Evolutionary conservation across 2,113 vertebrate species (phyloP).

Genomic region (Callipepla squamata): DNA sequence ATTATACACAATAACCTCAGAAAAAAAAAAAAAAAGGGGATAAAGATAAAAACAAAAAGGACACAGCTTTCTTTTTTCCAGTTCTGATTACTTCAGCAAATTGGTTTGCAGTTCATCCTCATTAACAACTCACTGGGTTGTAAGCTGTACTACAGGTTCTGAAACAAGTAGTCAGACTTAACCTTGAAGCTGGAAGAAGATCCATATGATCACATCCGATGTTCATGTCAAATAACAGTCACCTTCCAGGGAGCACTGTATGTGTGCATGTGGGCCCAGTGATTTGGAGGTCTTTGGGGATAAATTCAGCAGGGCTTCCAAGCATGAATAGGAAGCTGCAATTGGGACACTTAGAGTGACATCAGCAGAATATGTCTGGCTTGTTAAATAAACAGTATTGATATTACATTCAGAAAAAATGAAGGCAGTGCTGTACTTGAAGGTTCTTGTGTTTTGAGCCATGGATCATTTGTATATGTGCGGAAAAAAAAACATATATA

Average conservation of each 20-base stretch:
- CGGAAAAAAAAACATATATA: neutral
- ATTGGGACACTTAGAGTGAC: neutral
- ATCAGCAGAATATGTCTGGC: neutral
- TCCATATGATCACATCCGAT: neutral
- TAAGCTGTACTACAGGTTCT: neutral
- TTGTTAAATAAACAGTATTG: neutral
- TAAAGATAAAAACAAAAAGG: rapidly evolving
- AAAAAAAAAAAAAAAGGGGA: neutral
- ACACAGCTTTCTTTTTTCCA: neutral
- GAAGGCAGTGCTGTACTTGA: neutral
- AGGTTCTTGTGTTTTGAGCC: neutral
- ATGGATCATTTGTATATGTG: neutral
- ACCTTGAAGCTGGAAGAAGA: neutral
- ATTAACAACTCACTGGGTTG: neutral
- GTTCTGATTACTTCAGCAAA: neutral
- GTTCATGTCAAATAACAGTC: neutral
- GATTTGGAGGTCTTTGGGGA: neutral
- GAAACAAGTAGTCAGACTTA: neutral
- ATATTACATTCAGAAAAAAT: neutral
- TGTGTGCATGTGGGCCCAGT: neutral
- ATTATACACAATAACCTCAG: neutral
- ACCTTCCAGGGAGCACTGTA: neutral
- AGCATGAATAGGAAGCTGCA: neutral
- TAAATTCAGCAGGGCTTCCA: neutral
- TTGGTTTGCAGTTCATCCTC: neutral